Evolutionary conservation across 2,888 invertebrate species (phyloP), one percentile per base, ranked within the genome.

Genomic region (Hofmannophila pseudospretella): DNA sequence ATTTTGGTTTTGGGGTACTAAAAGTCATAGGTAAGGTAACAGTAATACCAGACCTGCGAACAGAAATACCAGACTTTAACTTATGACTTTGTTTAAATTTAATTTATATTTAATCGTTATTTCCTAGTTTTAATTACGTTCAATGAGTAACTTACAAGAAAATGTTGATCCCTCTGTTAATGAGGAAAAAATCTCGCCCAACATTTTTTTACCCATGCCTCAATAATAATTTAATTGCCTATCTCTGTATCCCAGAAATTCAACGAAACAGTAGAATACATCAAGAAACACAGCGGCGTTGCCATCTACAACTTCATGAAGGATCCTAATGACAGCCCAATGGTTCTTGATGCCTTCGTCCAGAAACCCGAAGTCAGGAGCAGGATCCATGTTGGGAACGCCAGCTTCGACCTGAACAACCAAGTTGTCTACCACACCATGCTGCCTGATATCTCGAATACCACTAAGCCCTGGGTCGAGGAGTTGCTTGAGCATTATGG

Each of bases 391-490:
- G 89, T 89, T 1, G 89, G 89, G 13, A 77, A 76, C 47, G 79
- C 77, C 1, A 80, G 80, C 54, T 89, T 88, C 49, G 79, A 86
- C 1, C 80, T 84, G 0, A 84, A 88, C 19, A 82, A 80, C 4
- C n/a, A n/a, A n/a, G 76, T 79, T 0, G 89, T 89, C 10, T 89
- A 88, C 39, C 63, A 73, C 28, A 84, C 84, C 39, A 70, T 89
- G 1, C 77, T 86, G 32, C 81, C 80, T 0, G 89, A 89, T 52
- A 88, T 89, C 46, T 88, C 89, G 88, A 75, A 72, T 8, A 89
- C 89, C 13, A 89, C 90, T 1, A 90, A 89, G 54, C 67, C 70
- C 41, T 88, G 88, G 88, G 68, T 89, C 0, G 88, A 88, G 45
- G 87, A 87, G 39, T 55, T 90, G 2, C 50, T 90, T 7, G 88